Conservation (phyloP, 1,140 invertebrate genomes). For the Sycophila sp. region DNA sequence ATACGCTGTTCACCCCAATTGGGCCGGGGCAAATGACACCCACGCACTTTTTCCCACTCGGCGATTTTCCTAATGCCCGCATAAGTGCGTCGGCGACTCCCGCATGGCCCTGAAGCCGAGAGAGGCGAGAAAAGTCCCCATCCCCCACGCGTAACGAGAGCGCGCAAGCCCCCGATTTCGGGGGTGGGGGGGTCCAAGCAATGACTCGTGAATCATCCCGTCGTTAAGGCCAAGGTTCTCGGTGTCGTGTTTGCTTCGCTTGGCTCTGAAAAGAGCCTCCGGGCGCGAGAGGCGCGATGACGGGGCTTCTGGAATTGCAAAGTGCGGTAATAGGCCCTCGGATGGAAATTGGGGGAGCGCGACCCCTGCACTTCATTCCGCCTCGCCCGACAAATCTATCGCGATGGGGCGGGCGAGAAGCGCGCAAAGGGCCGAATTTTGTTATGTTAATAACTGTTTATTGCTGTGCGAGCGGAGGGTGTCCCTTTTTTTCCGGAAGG, state of each 20-base stretch:
- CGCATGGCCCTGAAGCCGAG: too few species aligned
- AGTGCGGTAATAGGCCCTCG: conserved; percentile 25
- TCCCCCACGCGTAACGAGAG: background rate
- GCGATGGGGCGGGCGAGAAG: background rate
- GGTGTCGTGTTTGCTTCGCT: conserved; percentile 18
- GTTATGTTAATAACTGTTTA: conserved; percentile 40
- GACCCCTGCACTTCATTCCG: conserved; percentile 29
- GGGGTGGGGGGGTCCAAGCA: background rate
- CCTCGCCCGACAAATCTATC: conserved; percentile 27
- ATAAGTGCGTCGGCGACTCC: background rate
- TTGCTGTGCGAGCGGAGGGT: conserved; percentile 12
- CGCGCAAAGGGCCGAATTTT: conserved; percentile 32
- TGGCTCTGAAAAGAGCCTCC: conserved; percentile 5
- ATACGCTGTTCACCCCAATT: too few species aligned
- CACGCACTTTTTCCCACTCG: too few species aligned
- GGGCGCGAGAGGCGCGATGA: conserved; percentile 19
- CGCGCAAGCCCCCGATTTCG: background rate
- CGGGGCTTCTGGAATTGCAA: conserved; percentile 34
- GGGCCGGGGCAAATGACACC: too few species aligned
- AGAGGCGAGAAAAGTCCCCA: background rate
- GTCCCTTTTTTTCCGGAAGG: too few species aligned
- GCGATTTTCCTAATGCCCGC: too few species aligned
- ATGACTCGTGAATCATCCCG: conserved; percentile 37
- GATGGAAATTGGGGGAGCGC: conserved; percentile 9
- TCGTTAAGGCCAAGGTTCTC: conserved; percentile 4